phyloP scores from a whole-genome alignment of 2,113 vertebrate genomes.

The Corvus moneduloides region DNA sequence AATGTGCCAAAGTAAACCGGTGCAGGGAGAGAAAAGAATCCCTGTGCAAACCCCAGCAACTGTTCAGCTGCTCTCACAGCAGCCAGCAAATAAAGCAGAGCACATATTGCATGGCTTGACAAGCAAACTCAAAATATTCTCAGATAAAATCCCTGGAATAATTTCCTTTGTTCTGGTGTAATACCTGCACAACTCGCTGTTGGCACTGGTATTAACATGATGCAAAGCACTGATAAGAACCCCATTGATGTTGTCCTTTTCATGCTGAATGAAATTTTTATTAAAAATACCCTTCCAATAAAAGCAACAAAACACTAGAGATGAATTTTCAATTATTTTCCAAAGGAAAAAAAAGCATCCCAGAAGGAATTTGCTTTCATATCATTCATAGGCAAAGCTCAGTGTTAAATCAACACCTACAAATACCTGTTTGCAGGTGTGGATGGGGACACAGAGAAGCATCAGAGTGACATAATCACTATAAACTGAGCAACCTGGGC shows the following conservation, averaged over 20 bases:
- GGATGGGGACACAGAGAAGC: neutral
- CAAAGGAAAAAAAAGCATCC: neutral
- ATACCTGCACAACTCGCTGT: neutral
- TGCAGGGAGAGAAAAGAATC: neutral
- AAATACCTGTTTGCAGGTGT: neutral
- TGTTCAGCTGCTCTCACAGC: neutral
- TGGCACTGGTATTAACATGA: neutral
- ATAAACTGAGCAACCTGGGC: neutral
- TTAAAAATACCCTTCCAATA: neutral
- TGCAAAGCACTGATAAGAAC: neutral
- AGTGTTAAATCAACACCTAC: neutral
- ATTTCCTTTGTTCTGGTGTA: neutral
- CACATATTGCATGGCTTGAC: neutral
- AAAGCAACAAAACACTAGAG: neutral
- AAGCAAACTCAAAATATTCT: neutral
- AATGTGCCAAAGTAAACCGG: neutral
- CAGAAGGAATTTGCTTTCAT: neutral
- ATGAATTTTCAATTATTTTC: neutral
- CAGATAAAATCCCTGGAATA: neutral
- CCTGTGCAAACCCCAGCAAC: neutral
- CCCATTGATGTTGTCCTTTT: neutral
- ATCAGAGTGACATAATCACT: neutral
- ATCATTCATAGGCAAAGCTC: neutral
- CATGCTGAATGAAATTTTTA: neutral
- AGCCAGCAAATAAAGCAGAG: neutral